Percentiles rank a stretch among this genome's conserved stretches.
phyloP scores from a whole-genome alignment of 2,888 invertebrate genomes.

The Parthenolecanium corni region DNA sequence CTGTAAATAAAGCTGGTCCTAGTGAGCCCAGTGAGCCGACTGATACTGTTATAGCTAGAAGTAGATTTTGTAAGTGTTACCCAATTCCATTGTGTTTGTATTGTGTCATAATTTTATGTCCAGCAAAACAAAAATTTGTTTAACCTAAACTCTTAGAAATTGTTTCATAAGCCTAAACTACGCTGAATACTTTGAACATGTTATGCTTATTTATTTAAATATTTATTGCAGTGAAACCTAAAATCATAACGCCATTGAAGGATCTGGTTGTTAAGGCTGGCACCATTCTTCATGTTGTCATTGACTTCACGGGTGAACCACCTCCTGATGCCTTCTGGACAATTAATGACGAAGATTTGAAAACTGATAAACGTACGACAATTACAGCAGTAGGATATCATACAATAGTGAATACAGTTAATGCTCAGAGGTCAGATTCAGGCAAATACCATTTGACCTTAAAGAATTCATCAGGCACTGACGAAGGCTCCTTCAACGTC shows the following conservation, averaged over 20 bases:
- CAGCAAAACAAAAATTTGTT: not conserved
- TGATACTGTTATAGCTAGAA: constrained; percentile 73
- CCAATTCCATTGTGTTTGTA: not conserved
- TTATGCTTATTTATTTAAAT: not conserved
- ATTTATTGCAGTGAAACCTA: constrained; percentile 63
- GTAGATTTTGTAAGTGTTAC: constrained; percentile 53
- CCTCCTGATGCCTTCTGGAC: constrained; percentile 83
- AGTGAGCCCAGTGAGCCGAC: constrained; percentile 90
- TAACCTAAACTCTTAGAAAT: not conserved
- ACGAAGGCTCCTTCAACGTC: constrained; percentile 82
- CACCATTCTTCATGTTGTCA: constrained; percentile 77
- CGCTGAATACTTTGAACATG: not conserved
- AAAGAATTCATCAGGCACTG: constrained; percentile 85
- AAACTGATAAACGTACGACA: constrained; percentile 62
- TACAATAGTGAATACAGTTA: constrained; percentile 82
- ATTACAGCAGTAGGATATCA: constrained; percentile 85
- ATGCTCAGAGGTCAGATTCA: constrained; percentile 81
- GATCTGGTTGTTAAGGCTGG: constrained; percentile 88
- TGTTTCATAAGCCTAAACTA: not conserved
- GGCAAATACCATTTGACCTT: constrained; percentile 78
- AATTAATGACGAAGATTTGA: constrained; percentile 55
- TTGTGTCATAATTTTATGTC: not conserved
- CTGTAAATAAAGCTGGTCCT: constrained; percentile 88
- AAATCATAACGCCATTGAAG: constrained; percentile 80
- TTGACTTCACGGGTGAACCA: constrained; percentile 88